Evolutionary conservation across 1,140 invertebrate species (phyloP).

Genomic region (Plectus sambesii): DNA sequence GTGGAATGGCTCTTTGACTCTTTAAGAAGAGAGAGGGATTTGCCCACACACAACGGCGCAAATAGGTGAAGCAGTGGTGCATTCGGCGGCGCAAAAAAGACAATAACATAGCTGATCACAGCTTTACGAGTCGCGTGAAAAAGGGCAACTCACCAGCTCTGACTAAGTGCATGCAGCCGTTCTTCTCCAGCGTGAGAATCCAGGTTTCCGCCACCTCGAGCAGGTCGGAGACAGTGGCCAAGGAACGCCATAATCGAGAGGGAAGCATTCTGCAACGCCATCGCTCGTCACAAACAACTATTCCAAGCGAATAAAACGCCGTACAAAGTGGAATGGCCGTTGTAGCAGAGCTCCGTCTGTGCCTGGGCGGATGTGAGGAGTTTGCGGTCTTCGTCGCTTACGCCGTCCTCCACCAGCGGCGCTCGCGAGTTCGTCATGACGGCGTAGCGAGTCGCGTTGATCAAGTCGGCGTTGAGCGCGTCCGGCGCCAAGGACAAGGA

Average conservation of each 20-base stretch:
- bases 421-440: constrained; percentile 28
- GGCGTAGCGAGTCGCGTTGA: constrained; percentile 32
- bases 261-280: constrained; percentile 19
- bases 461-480: constrained; percentile 30
- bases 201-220: constrained; percentile 30
- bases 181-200: constrained; percentile 34
- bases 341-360: constrained; percentile 31
- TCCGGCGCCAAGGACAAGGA: constrained; percentile 37
- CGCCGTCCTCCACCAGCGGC: constrained; percentile 22
- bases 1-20: background rate
- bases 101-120: too few relatives aligned
- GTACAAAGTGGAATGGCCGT: constrained; percentile 33
- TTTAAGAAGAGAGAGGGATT: background rate
- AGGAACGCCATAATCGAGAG: constrained; percentile 35
- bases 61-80: background rate
- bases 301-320: background rate
- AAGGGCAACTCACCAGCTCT: constrained; percentile 16
- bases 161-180: constrained; percentile 31
- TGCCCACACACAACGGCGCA: background rate
- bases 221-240: constrained; percentile 22
- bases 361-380: constrained; percentile 2
- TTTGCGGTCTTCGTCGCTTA: constrained; percentile 7
- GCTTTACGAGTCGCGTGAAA: background rate
- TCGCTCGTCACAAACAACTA: background rate
- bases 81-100: background rate